Percentiles rank a stretch among this genome's conserved stretches.
Evolutionary conservation across 2,797 vertebrate species (phyloP).

Genomic region (Argya squamiceps): DNA sequence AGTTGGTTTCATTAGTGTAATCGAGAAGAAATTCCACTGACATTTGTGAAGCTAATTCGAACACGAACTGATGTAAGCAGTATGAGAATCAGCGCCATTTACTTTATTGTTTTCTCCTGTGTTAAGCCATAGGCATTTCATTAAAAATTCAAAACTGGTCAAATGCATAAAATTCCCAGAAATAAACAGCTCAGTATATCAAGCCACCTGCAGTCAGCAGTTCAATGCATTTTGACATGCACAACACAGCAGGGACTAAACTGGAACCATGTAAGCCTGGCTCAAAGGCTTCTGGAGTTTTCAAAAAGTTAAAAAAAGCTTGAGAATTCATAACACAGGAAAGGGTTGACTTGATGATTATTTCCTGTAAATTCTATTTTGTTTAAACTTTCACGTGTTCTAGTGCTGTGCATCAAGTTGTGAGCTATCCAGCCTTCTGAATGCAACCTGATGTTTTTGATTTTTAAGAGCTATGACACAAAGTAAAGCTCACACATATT

Average conservation of each 20-base stretch:
- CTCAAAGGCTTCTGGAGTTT: slow-evolving; percentile 54
- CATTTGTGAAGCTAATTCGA: background rate
- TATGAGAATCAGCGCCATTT: background rate
- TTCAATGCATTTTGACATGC: slow-evolving; percentile 53
- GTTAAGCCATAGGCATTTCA: background rate
- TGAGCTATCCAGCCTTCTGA: background rate
- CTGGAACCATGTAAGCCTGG: background rate
- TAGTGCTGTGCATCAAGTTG: background rate
- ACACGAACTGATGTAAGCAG: background rate
- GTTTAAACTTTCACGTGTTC: background rate
- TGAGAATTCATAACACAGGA: slow-evolving; percentile 17
- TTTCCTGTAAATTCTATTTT: slow-evolving; percentile 29
- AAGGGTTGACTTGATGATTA: background rate
- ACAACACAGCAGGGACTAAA: slow-evolving; percentile 18
- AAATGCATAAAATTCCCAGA: slow-evolving; percentile 42
- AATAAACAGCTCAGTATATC: slow-evolving; percentile 42
- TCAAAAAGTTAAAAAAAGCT: slow-evolving; percentile 14
- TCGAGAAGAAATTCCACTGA: background rate
- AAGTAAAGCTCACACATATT: background rate
- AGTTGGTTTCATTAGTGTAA: background rate
- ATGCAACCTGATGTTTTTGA: background rate
- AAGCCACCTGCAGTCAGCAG: slow-evolving; percentile 37
- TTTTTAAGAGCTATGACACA: background rate
- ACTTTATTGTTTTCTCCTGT: slow-evolving; percentile 16
- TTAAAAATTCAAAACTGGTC: slow-evolving; percentile 64